A percentile compares a stretch with the other conserved stretches of the same genome.
Conservation (phyloP, 1,140 invertebrate species). For the Diorhabda elongata region DNA sequence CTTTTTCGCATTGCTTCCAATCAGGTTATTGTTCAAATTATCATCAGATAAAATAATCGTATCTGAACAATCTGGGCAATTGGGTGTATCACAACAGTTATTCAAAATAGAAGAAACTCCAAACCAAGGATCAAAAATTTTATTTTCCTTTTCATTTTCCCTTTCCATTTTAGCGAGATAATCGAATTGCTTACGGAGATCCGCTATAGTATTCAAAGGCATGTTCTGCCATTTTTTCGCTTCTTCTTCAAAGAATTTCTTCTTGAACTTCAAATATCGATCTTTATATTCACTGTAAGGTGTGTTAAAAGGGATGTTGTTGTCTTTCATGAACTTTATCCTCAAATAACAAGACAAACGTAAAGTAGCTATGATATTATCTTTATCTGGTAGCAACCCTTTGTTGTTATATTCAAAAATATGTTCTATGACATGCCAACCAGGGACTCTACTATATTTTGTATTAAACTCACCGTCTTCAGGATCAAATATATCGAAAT, state of each 20-base stretch:
- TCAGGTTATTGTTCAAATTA: neutral
- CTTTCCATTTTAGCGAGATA: conserved; percentile 2
- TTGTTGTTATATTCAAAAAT: conserved; percentile 28
- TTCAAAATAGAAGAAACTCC: too few species aligned
- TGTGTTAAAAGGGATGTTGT: conserved; percentile 19
- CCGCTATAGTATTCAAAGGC: conserved; percentile 24
- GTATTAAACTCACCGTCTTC: conserved; percentile 30
- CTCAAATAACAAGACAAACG: conserved; percentile 18
- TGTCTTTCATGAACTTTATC: conserved; percentile 20
- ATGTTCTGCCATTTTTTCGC: conserved; percentile 29
- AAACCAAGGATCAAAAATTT: too few species aligned
- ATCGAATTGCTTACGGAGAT: conserved; percentile 13
- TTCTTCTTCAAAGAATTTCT: conserved; percentile 25
- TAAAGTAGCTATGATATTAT: conserved; percentile 23
- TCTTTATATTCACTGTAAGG: conserved; percentile 24
- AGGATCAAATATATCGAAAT: conserved; percentile 22
- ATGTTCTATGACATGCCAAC: conserved; percentile 19
- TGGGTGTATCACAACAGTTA: too few species aligned
- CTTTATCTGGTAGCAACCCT: conserved; percentile 27
- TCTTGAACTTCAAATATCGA: conserved; percentile 18
- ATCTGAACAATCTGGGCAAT: too few species aligned
- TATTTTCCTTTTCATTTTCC: neutral
- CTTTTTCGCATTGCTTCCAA: neutral
- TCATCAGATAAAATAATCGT: neutral
- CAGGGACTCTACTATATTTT: conserved; percentile 22